Conservation (phyloP, 2,797 vertebrate species). For the Decapterus maruadsi region DNA sequence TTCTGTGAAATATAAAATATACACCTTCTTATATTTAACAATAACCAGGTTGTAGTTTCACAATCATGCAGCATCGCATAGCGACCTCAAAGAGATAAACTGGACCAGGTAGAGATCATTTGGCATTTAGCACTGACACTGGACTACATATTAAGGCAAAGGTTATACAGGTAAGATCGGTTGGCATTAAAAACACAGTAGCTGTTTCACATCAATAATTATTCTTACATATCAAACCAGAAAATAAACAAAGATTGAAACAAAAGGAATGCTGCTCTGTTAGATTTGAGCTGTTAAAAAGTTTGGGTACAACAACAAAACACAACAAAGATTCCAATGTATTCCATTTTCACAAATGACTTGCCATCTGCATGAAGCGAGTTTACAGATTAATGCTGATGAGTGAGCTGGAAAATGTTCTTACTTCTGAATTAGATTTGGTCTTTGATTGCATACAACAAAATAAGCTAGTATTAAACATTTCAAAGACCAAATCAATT, state of each 20-base stretch:
- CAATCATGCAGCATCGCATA: constrained; percentile 11
- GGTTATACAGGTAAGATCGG: neutral
- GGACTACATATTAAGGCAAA: constrained; percentile 47
- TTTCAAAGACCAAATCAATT: too few relatives aligned
- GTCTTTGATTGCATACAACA: too few relatives aligned
- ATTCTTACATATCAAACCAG: neutral
- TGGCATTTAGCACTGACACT: constrained; percentile 8
- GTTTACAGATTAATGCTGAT: too few relatives aligned
- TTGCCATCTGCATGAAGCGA: too few relatives aligned
- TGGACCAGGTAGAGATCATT: constrained; percentile 3
- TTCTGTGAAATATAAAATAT: constrained; percentile 21
- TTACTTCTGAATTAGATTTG: too few relatives aligned
- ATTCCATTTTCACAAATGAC: too few relatives aligned
- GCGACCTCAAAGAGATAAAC: neutral
- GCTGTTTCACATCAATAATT: neutral
- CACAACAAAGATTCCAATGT: too few relatives aligned
- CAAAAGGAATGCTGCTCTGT: neutral
- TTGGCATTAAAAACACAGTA: neutral
- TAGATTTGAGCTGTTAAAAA: neutral
- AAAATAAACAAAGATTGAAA: constrained; percentile 11
- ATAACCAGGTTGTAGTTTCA: neutral
- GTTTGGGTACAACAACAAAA: neutral
- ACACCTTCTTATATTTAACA: neutral
- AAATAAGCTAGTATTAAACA: too few relatives aligned
- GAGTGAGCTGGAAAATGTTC: too few relatives aligned